Evolutionary conservation across 2,113 vertebrate genomes (phyloP).

Genomic region (Charina bottae): DNA sequence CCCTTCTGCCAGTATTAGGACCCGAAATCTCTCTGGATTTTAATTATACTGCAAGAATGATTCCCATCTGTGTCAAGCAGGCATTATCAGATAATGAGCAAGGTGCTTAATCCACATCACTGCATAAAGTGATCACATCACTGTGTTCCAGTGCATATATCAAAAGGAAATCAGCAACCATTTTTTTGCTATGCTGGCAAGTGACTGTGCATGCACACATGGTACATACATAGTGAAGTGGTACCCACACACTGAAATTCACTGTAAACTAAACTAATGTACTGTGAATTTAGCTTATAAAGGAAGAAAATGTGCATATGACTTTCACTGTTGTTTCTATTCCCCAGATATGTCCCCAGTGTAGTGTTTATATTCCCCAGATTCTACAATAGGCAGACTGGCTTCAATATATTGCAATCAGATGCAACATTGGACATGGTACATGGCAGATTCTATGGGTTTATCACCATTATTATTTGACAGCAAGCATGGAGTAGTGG

Average conservation of each 20-base stretch:
- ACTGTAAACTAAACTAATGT: slow-evolving; percentile 25
- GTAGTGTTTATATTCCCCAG: not conserved
- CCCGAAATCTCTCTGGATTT: slow-evolving; percentile 28
- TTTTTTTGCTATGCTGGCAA: not conserved
- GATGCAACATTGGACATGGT: not conserved
- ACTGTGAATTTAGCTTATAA: not conserved
- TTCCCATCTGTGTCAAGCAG: slow-evolving; percentile 30
- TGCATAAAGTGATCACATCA: slow-evolving; percentile 30
- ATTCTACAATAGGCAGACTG: not conserved
- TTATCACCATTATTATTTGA: not conserved
- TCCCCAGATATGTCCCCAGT: not conserved
- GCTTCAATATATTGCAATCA: not conserved
- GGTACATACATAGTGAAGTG: not conserved
- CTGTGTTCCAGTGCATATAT: not conserved
- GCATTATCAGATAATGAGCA: slow-evolving; percentile 25
- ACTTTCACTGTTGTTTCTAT: not conserved
- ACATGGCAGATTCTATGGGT: not conserved
- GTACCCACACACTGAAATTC: slow-evolving; percentile 5
- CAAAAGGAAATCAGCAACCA: not conserved
- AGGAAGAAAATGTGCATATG: not conserved
- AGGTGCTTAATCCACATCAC: slow-evolving; percentile 36
- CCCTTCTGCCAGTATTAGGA: not conserved
- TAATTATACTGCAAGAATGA: slow-evolving; percentile 43
- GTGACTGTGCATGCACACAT: not conserved
- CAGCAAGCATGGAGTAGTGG: not conserved